Evolutionary conservation across 1,140 invertebrate species (phyloP), one percentile per base, ranked within the genome.

Genomic region (Amphibalanus amphitrite): DNA sequence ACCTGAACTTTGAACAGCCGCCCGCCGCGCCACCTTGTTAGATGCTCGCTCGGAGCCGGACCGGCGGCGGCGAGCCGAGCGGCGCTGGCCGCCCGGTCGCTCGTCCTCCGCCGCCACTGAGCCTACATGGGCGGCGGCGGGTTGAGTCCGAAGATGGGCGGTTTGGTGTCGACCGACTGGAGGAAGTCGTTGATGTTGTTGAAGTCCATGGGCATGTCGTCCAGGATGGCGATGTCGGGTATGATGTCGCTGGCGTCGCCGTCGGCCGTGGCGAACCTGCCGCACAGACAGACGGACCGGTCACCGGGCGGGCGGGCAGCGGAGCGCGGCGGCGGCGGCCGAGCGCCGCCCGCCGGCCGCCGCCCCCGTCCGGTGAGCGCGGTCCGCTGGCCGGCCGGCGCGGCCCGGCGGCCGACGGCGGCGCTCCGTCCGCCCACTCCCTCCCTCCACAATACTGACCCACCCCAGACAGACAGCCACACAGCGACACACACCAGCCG

Each of bases 201-300:
- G 47, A 59, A 59, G 47, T 59, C 47, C 47, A 59, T 59, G 47
- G 47, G 47, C 47, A 59, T 59, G 47, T 59, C 47, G 47, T 59
- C 47, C 47, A 59, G 47, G 20, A 59, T 59, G 47, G 47, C 47
- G 47, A 59, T 59, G 23, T 59, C 47, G 47, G 47, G 47, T 1
- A 59, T 59, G 6, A 59, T 13, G 47, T 59, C 47, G 47, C 33
- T 38, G 33, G 6, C 47, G 47, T 59, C 47, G 47, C 13, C 47
- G 47, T 59, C 47, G 47, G 47, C 47, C 47, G 17, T 20, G 10
- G 47, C 10, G 17, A 59, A 59, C 47, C 47, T 59, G 47, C 47
- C 47, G 47, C 47, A 59, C 47, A 59, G 47, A 59, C 47, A 59
- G n/a, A n/a, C 47, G 23, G 47, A 59, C 13, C 3, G 17, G 47